Evolutionary conservation across 2,797 vertebrate species (phyloP).

Genomic region (Gymnothorax reevesii): DNA sequence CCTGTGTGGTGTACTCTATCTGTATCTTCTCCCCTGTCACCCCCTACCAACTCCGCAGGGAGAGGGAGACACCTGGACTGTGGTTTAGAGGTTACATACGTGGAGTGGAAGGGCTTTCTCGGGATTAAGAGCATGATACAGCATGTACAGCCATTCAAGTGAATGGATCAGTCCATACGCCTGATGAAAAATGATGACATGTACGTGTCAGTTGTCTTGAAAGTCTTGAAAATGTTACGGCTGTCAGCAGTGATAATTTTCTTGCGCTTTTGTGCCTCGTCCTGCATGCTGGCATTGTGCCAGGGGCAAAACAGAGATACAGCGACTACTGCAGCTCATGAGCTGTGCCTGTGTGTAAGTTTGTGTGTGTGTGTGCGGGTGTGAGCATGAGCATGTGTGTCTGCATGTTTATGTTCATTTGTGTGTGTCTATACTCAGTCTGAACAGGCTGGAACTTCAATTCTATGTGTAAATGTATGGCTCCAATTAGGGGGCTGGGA

Average conservation of each 20-base stretch:
- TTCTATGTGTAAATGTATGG: background rate
- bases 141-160: conserved; percentile 11
- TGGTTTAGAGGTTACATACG: background rate
- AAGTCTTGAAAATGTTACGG: background rate
- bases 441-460: conserved; percentile 44
- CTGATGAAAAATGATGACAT: background rate
- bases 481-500: background rate
- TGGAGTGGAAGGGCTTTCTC: conserved; percentile 9
- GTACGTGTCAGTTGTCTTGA: background rate
- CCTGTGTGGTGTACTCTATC: background rate
- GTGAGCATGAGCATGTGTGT: background rate
- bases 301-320: too few species aligned
- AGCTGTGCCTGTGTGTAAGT: background rate
- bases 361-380: background rate
- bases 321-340: background rate
- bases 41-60: background rate
- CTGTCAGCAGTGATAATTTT: background rate
- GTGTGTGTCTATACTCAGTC: background rate
- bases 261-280: background rate
- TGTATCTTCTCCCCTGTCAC: background rate
- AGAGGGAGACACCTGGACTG: background rate
- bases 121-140: conserved; percentile 17
- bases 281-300: background rate
- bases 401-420: too few species aligned
- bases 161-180: background rate